Conservation (phyloP, 2,797 vertebrate genomes). For the Salmo trutta region DNA sequence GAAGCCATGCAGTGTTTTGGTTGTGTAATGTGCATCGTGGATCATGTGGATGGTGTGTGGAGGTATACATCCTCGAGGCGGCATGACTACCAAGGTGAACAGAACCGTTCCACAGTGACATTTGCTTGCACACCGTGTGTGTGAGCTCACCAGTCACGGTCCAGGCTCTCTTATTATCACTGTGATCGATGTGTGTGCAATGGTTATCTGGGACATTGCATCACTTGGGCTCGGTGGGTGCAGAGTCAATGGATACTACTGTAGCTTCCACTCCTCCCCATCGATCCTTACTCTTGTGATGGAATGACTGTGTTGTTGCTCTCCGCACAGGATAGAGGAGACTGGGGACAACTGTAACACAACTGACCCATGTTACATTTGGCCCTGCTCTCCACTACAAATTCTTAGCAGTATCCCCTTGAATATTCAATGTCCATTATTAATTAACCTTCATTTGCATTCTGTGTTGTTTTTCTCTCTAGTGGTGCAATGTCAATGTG, state of each 20-base stretch:
- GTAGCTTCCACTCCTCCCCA: not conserved
- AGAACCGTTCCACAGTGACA: conserved; percentile 46
- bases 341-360: not conserved
- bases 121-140: conserved; percentile 31
- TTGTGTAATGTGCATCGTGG: no score
- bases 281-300: conserved; percentile 33
- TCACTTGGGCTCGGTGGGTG: no score
- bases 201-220: no score
- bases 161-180: no score
- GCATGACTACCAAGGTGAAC: conserved; percentile 48
- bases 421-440: conserved; percentile 33
- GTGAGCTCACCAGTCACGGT: no score
- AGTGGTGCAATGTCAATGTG: conserved; percentile 28
- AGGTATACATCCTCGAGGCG: no score
- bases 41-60: no score
- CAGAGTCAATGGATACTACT: no score
- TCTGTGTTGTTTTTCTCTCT: not conserved
- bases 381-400: conserved; percentile 24
- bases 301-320: conserved; percentile 61
- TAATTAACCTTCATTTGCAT: conserved; percentile 7
- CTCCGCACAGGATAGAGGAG: conserved; percentile 21
- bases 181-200: no score
- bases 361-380: not conserved
- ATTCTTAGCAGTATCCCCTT: conserved; percentile 32
- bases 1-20: no score